Evolutionary conservation across 2,113 vertebrate species (phyloP).

Genomic region (Rhegmatorhina hoffmannsi): DNA sequence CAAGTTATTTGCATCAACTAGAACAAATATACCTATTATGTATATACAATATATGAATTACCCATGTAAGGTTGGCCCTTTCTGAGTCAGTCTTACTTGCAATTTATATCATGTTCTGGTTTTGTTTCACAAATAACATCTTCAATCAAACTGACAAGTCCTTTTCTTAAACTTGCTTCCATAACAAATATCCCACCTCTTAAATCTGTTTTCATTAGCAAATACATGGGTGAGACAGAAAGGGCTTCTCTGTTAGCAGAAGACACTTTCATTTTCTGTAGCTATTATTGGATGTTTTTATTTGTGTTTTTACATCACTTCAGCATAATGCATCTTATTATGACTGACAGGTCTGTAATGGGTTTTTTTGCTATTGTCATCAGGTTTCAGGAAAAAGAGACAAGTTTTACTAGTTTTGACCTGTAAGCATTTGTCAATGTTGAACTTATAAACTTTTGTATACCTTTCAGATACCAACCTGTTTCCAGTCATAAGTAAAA

Average conservation of each 20-base stretch:
- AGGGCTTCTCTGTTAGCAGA: neutral
- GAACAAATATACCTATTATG: neutral
- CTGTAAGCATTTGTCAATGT: conserved; percentile 46
- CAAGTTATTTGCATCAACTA: neutral
- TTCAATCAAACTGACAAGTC: conserved; percentile 74
- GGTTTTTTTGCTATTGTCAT: conserved; percentile 54
- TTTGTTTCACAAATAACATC: conserved; percentile 71
- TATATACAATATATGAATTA: neutral
- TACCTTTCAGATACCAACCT: conserved; percentile 36
- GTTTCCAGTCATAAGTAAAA: conserved; percentile 49
- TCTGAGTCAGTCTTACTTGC: neutral
- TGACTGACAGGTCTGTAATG: conserved; percentile 60
- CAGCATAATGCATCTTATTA: conserved; percentile 46
- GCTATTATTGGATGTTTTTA: conserved; percentile 44
- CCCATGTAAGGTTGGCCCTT: neutral
- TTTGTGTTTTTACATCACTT: conserved; percentile 42
- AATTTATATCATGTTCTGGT: conserved; percentile 49
- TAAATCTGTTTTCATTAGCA: conserved; percentile 74
- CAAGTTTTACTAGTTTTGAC: conserved; percentile 42
- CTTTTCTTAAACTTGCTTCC: conserved; percentile 69
- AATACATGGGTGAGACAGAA: conserved; percentile 20
- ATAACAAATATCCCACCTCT: conserved; percentile 68
- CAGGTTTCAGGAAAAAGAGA: conserved; percentile 48
- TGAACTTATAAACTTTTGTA: conserved; percentile 49
- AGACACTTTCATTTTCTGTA: conserved; percentile 33